phyloP scores from a whole-genome alignment of 2,113 vertebrate species.

The Talpa occidentalis region DNA sequence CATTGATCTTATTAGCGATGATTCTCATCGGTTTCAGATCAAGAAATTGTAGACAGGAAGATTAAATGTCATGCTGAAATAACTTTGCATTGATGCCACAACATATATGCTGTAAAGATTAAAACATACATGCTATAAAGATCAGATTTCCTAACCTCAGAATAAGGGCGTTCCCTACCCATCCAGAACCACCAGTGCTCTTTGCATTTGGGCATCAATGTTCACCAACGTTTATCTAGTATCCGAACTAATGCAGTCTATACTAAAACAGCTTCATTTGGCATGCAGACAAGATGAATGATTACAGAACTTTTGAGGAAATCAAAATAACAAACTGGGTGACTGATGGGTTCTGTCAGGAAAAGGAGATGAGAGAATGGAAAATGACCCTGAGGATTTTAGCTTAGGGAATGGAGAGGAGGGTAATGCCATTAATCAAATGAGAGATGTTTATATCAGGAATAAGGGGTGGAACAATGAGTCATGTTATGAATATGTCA shows the following conservation, averaged over 20 bases:
- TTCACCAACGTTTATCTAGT: background rate
- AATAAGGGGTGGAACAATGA: background rate
- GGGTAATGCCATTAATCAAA: conserved; percentile 49
- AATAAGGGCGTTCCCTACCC: background rate
- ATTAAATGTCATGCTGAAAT: background rate
- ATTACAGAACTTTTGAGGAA: background rate
- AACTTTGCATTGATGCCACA: background rate
- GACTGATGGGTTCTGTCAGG: conserved; percentile 45
- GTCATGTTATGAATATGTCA: conserved; percentile 34
- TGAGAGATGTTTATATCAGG: background rate
- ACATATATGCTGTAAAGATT: background rate
- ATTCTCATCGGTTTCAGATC: background rate
- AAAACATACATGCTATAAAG: background rate
- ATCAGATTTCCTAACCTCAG: background rate
- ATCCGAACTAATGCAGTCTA: background rate
- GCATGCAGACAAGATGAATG: background rate
- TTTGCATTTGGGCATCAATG: background rate
- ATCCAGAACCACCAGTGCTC: background rate
- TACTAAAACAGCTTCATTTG: background rate
- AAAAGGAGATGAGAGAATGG: background rate
- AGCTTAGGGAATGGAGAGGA: background rate
- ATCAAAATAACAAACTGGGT: conserved; percentile 1
- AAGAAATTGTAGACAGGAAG: background rate
- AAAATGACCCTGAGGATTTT: conserved; percentile 53
- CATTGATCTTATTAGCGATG: background rate